Percentiles rank a stretch among this genome's conserved stretches.
Conservation (phyloP, 2,113 vertebrate species). For the Grammatotria lemairii region DNA sequence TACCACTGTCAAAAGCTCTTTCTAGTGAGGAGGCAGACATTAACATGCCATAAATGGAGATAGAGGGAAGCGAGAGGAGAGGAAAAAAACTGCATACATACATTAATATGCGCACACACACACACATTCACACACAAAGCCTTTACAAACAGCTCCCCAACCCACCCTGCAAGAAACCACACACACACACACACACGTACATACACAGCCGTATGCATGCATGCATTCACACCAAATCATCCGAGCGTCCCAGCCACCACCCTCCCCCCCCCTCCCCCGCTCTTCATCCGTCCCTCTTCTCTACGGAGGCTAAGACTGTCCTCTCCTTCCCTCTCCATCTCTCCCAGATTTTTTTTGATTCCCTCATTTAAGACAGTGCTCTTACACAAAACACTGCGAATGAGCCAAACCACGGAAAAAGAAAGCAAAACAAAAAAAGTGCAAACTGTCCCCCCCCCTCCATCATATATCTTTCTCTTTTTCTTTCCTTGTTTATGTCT, state of each 20-base stretch:
- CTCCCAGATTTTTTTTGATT: neutral
- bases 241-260: slow-evolving; percentile 12
- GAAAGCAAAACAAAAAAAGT: slow-evolving; percentile 20
- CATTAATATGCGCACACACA: slow-evolving; percentile 38
- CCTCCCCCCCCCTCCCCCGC: neutral
- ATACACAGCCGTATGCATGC: slow-evolving; percentile 13
- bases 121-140: neutral
- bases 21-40: slow-evolving; percentile 53
- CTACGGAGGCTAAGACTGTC: slow-evolving; percentile 11
- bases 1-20: slow-evolving; percentile 39
- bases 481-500: neutral
- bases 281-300: slow-evolving; percentile 6
- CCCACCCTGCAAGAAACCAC: neutral
- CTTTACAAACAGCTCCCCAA: slow-evolving; percentile 3
- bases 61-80: slow-evolving; percentile 19
- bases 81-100: slow-evolving; percentile 35
- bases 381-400: slow-evolving; percentile 13
- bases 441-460: slow-evolving; percentile 2
- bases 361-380: slow-evolving; percentile 30
- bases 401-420: neutral
- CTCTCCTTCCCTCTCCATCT: slow-evolving; percentile 16
- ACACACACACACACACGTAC: neutral
- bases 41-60: slow-evolving; percentile 68
- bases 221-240: slow-evolving; percentile 54
- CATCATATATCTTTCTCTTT: neutral